phyloP scores from a whole-genome alignment of 2,113 vertebrate species.

The Coptodon bakossiorum region DNA sequence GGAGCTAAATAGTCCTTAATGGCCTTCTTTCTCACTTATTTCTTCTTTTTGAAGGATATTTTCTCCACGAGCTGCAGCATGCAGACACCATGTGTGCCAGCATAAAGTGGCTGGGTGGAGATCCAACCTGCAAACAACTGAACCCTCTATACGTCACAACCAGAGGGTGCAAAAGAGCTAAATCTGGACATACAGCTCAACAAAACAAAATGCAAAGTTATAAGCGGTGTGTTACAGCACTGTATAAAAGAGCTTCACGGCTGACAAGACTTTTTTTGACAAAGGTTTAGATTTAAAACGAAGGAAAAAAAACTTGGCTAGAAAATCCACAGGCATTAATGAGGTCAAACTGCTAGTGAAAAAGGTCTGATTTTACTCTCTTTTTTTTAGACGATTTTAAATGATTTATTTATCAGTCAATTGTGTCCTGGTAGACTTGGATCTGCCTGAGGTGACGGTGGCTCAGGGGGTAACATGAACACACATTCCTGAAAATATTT shows the following conservation, averaged over 20 bases:
- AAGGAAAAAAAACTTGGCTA: not conserved
- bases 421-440: no score
- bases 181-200: not conserved
- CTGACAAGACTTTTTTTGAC: not conserved
- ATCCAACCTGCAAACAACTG: not conserved
- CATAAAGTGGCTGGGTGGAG: not conserved
- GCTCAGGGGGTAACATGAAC: no score
- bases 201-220: not conserved
- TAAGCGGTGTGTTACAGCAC: not conserved
- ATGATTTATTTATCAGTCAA: no score
- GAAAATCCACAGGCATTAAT: not conserved
- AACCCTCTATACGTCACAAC: not conserved
- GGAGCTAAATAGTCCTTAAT: not conserved
- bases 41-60: not conserved
- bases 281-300: not conserved
- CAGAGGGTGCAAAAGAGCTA: not conserved
- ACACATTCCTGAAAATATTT: no score
- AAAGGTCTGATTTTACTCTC: rapidly evolving
- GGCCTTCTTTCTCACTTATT: not conserved
- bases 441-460: no score
- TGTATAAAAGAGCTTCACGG: not conserved
- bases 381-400: not conserved
- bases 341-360: not conserved
- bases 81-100: not conserved
- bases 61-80: rapidly evolving